Percentiles rank a stretch among this genome's conserved stretches.
phyloP scores from a whole-genome alignment of 1,140 invertebrate genomes.

The Cydia fagiglandana region DNA sequence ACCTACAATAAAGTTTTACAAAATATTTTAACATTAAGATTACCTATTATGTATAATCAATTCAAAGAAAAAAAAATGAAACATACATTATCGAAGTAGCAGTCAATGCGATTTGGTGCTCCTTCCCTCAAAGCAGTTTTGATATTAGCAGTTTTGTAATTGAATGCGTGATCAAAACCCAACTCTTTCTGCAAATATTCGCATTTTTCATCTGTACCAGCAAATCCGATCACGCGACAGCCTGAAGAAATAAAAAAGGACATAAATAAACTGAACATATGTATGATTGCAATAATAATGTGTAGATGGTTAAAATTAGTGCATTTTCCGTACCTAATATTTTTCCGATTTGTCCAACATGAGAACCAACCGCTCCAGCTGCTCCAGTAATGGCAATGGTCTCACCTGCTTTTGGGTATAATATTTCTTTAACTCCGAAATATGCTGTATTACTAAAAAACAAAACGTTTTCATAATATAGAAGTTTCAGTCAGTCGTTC shows the following conservation, averaged over 20 bases:
- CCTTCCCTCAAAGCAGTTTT: slow-evolving; percentile 78
- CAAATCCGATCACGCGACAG: slow-evolving; percentile 80
- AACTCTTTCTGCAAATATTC: slow-evolving; percentile 81
- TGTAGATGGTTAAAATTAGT: background rate
- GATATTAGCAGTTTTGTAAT: slow-evolving; percentile 81
- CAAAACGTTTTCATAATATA: slow-evolving; percentile 40
- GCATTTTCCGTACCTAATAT: slow-evolving; percentile 69
- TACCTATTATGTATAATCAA: too few relatives aligned
- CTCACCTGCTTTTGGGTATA: slow-evolving; percentile 80
- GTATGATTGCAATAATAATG: too few relatives aligned
- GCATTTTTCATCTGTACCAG: slow-evolving; percentile 82
- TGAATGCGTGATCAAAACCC: slow-evolving; percentile 82
- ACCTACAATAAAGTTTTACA: slow-evolving; percentile 74
- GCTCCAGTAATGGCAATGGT: slow-evolving; percentile 81
- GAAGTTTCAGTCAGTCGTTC: too few relatives aligned
- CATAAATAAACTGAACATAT: background rate
- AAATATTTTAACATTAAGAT: background rate
- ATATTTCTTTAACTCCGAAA: slow-evolving; percentile 82
- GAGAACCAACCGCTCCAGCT: slow-evolving; percentile 82
- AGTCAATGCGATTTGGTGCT: slow-evolving; percentile 85
- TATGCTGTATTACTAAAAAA: slow-evolving; percentile 82
- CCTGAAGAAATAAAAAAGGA: slow-evolving; percentile 58
- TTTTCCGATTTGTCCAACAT: slow-evolving; percentile 83
- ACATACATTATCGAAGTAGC: slow-evolving; percentile 87
- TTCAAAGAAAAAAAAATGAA: background rate